Evolutionary conservation across 2,797 vertebrate species (phyloP), one percentile per base, ranked within the genome.

Genomic region (Oreortyx pictus): DNA sequence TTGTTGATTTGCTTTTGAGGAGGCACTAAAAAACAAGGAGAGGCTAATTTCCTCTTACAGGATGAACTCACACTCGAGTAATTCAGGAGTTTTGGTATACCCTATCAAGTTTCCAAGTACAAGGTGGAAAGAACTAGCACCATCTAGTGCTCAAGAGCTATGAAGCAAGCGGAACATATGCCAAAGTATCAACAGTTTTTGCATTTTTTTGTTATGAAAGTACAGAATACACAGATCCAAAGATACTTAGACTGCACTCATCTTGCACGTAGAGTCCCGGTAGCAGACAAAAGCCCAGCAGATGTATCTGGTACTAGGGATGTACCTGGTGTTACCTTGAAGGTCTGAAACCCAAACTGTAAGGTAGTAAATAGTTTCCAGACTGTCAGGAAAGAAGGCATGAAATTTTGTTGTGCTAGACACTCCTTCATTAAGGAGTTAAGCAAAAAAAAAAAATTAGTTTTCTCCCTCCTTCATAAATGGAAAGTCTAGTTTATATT

Each of bases 121-220:
- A 35, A 47, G 76, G 43, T 14, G 39, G 84, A 72, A 91, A 94
- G 75, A 82, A 33, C 47, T 73, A 94, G 92, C 95, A 52, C 94
- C 93, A 94, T 76, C 95, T 95, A 93, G 92, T 31, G 96, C 76
- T 81, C 70, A 76, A 46, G 15, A 89, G 66, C 31, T 71, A 54
- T 0, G 0, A 29, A 86, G 68, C 64, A 46, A 62, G 66, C 39
- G 29, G 19, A 43, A 25, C 19, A 7, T 25, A 8, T 8, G 49
- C 4, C 2, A 27, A 4, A 0, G 0, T 6, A 9, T 9, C 7
- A 8, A 5, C 5, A 3, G 12, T 29, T 46, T n/a, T 44, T 57
- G 41, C 50, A 9, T 19, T 59, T 33, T 57, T 33, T 46, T 7
- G 37, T 33, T 39, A 7, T 22, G 5, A 8, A 66, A 52, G 5